Conservation (phyloP, 1,140 invertebrate species). For the Leptinotarsa defecta region DNA sequence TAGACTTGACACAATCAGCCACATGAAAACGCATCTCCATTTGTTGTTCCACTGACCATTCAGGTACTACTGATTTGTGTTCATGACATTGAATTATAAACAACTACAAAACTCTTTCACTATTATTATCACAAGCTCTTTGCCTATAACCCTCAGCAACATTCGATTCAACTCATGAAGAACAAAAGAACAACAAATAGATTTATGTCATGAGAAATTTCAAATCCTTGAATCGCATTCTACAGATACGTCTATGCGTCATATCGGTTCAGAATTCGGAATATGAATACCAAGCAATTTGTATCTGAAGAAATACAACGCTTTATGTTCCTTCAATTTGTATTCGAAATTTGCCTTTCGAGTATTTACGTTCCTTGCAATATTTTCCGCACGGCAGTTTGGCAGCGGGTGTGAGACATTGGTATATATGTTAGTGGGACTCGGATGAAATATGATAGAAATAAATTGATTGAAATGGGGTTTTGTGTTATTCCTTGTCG, state of each 20-base stretch:
- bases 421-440: not conserved
- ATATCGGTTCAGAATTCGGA: not conserved
- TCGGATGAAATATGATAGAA: not conserved
- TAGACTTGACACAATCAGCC: no score
- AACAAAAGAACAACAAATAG: no score
- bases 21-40: no score
- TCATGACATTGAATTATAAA: no score
- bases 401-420: not conserved
- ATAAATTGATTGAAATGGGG: slow-evolving; percentile 6
- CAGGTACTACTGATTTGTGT: no score
- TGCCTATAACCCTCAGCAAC: no score
- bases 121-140: no score
- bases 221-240: no score
- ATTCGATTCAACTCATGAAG: no score
- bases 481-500: slow-evolving; percentile 1
- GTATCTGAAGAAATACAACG: slow-evolving; percentile 19
- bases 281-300: slow-evolving; percentile 14
- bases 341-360: slow-evolving; percentile 22
- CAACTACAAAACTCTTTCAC: no score
- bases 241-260: not conserved
- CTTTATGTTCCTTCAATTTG: slow-evolving; percentile 19
- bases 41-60: no score
- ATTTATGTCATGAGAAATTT: no score
- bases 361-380: slow-evolving; percentile 17
- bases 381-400: slow-evolving; percentile 13